Conservation (phyloP, 2,888 invertebrate species). For the Chouioia cunea region DNA sequence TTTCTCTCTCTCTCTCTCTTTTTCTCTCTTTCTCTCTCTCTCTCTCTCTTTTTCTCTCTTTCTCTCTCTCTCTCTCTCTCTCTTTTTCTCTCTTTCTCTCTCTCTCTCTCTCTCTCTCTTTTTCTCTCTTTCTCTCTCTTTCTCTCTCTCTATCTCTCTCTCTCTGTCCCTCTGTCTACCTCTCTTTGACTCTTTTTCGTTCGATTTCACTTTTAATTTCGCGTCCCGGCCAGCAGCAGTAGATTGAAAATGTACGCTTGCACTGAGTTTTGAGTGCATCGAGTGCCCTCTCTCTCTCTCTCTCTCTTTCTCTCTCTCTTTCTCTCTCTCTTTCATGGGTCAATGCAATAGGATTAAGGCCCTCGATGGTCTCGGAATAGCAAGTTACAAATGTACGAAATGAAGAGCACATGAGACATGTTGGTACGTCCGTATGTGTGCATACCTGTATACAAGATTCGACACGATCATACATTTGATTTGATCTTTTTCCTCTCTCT, state of each 20-base stretch:
- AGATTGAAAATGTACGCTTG: too few relatives aligned
- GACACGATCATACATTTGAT: conserved; percentile 43
- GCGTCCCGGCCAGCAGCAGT: too few relatives aligned
- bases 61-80: neutral
- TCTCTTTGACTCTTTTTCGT: neutral
- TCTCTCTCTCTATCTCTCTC: too few relatives aligned
- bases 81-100: conserved; percentile 11
- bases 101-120: neutral
- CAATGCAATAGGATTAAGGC: conserved; percentile 29
- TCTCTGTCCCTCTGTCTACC: too few relatives aligned
- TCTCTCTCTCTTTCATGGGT: neutral
- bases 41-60: too few relatives aligned
- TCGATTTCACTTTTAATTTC: neutral
- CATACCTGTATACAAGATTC: conserved; percentile 39
- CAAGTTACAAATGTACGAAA: neutral
- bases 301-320: neutral
- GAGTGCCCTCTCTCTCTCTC: neutral
- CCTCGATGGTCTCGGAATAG: conserved; percentile 19
- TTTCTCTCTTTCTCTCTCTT: neutral
- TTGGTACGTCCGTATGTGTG: too few relatives aligned
- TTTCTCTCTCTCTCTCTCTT: neutral
- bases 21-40: neutral
- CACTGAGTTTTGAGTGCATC: too few relatives aligned
- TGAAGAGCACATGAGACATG: conserved; percentile 7
- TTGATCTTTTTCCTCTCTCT: conserved; percentile 10